These are phyloP conservation scores for Ferrisia virgata DNA, from an alignment of 2,888 invertebrate species.

Conservation along the genomic window DNA sequence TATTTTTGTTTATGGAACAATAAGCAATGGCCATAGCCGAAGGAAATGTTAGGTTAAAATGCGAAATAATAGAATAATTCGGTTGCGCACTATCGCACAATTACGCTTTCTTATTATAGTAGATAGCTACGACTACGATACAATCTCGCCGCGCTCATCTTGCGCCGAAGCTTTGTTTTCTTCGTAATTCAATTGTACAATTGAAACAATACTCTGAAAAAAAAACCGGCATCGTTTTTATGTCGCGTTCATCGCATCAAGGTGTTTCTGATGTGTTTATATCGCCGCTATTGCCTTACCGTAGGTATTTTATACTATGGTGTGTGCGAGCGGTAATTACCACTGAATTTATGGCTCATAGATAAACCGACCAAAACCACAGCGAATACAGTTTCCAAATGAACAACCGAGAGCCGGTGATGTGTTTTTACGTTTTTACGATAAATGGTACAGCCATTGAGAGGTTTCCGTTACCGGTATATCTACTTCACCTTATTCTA, in stretches of 20 bases:
- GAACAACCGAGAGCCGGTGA: not conserved
- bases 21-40: slow-evolving; percentile 41
- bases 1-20: slow-evolving; percentile 18
- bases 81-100: slow-evolving; percentile 15
- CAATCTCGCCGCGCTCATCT: not conserved
- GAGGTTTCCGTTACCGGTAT: not conserved
- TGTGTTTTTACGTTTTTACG: not conserved
- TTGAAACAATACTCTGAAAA: slow-evolving; percentile 20
- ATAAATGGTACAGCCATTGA: not conserved
- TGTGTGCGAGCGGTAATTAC: not conserved
- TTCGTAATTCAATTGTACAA: not conserved
- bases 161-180: not conserved
- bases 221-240: slow-evolving; percentile 14
- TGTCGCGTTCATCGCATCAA: not conserved
- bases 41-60: not conserved
- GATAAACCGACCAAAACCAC: not conserved
- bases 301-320: not conserved
- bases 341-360: not conserved
- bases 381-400: not conserved
- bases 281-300: not conserved
- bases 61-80: slow-evolving; percentile 10
- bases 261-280: not conserved
- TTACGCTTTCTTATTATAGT: slow-evolving; percentile 7
- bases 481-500: not conserved
- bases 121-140: not conserved